Conservation (phyloP, 2,113 vertebrate species). For the Petrocephalus microphthalmus region DNA sequence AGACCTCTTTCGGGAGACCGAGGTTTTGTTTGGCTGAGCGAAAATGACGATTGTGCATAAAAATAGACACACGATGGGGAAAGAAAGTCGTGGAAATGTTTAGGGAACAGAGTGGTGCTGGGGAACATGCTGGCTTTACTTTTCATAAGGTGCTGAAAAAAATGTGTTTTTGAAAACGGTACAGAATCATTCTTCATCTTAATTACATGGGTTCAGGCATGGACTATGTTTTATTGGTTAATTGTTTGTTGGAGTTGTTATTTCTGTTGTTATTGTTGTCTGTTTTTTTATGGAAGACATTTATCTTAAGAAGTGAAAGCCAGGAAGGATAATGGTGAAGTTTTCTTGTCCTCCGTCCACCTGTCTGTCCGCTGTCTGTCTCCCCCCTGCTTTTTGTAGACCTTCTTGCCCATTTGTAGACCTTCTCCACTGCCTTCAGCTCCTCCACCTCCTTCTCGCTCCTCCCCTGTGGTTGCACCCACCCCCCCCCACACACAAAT, state of each 20-base stretch:
- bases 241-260: background rate
- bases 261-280: background rate
- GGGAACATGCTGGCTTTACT: background rate
- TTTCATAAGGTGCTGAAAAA: background rate
- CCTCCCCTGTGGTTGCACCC: slow-evolving; percentile 31
- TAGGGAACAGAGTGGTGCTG: background rate
- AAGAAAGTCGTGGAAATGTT: background rate
- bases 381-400: background rate
- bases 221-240: background rate
- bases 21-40: background rate
- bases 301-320: background rate
- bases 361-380: background rate
- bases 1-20: background rate
- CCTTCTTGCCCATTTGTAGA: background rate
- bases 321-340: background rate
- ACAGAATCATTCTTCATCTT: slow-evolving; percentile 6
- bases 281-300: background rate
- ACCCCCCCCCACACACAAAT: slow-evolving; percentile 21
- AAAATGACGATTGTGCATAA: background rate
- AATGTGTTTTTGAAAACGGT: background rate
- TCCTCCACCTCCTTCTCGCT: slow-evolving; percentile 17
- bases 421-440: slow-evolving; percentile 10
- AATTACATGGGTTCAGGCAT: background rate
- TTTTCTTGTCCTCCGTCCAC: slow-evolving; percentile 11
- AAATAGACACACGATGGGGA: background rate